These are phyloP conservation scores for Silvanus unidentatus DNA, from an alignment of 2,888 invertebrate species.

Conservation along the genomic window DNA sequence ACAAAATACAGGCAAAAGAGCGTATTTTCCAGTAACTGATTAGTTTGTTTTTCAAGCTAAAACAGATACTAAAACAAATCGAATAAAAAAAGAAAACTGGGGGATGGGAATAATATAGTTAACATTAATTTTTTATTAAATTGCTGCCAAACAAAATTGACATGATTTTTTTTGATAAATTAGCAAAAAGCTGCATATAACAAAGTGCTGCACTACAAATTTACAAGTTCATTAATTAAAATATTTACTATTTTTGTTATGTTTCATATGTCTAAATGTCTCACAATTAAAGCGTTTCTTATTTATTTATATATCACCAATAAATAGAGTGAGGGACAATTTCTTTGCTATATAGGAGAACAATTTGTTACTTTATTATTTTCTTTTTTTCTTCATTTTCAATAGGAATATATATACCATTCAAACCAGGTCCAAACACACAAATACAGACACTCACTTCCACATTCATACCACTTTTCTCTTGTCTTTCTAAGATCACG, in stretches of 20 bases:
- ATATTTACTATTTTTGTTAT: neutral
- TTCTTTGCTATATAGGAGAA: constrained; percentile 6
- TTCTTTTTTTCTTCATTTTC: too few species aligned
- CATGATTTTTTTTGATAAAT: constrained; percentile 18
- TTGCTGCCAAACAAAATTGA: constrained; percentile 35
- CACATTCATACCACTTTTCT: constrained; percentile 21
- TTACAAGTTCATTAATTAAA: constrained; percentile 6
- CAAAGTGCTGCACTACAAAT: constrained; percentile 32
- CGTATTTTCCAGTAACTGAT: constrained; percentile 11
- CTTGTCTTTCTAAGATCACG: constrained; percentile 21
- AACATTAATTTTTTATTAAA: constrained; percentile 34
- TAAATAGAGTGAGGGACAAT: neutral
- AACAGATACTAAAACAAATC: constrained; percentile 18
- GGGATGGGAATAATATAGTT: constrained; percentile 12
- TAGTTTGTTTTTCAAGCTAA: constrained; percentile 14
- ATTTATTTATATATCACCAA: constrained; percentile 11
- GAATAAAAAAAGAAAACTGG: neutral
- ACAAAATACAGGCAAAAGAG: too few species aligned
- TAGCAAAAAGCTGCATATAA: constrained; percentile 40
- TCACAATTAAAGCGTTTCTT: constrained; percentile 35
- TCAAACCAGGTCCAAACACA: too few species aligned
- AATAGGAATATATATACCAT: too few species aligned
- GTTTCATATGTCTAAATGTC: too few species aligned
- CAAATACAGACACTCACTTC: neutral
- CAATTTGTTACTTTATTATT: neutral